Conservation (phyloP, 2,888 invertebrate species). For the Nasonia oneida region DNA sequence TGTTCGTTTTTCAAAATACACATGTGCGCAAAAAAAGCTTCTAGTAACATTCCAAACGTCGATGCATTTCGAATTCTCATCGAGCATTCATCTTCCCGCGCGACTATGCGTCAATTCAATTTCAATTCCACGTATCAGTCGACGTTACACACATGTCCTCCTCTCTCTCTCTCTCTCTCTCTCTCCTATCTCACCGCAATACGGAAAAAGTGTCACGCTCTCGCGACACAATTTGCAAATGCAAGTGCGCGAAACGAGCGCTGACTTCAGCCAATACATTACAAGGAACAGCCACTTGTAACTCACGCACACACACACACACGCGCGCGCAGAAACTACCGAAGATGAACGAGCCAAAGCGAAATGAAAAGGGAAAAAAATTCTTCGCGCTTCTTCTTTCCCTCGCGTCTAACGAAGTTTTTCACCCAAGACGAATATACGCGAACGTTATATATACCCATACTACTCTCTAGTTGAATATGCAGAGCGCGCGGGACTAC, state of each 20-base stretch:
- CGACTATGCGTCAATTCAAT: not conserved
- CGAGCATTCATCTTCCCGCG: not conserved
- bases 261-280: conserved; percentile 22
- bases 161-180: not conserved
- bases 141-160: not conserved
- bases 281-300: not conserved
- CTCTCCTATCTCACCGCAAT: not conserved
- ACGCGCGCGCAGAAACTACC: not conserved
- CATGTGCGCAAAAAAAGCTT: not conserved
- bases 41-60: too few relatives aligned
- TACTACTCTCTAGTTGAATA: conserved; percentile 55
- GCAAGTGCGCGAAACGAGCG: not conserved
- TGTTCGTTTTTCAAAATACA: not conserved
- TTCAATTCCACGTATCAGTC: conserved; percentile 14
- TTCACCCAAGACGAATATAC: not conserved
- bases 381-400: not conserved
- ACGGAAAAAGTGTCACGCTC: conserved; percentile 50
- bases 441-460: not conserved
- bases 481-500: conserved; percentile 55
- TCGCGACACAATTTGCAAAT: conserved; percentile 43
- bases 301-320: not conserved
- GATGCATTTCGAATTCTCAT: not conserved
- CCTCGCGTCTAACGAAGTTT: not conserved
- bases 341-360: not conserved
- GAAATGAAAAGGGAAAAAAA: not conserved